These are phyloP conservation scores for Prietella phreatophila DNA, from an alignment of 2,113 vertebrate species.

Conservation along the genomic window DNA sequence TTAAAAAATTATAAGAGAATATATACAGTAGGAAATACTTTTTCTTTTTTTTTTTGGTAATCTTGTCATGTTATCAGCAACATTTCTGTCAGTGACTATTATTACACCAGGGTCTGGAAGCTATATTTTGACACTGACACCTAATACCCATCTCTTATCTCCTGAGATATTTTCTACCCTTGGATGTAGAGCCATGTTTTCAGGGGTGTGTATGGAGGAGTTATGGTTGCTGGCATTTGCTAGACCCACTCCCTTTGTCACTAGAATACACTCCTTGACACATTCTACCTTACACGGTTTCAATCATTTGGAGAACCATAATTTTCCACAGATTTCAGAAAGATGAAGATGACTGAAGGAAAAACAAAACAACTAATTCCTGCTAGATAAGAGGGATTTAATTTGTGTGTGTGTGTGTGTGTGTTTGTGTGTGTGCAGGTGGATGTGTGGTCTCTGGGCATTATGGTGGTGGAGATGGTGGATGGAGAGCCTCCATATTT, in stretches of 20 bases:
- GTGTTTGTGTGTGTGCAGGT: conserved; percentile 69
- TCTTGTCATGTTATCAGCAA: conserved; percentile 2
- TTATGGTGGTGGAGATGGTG: conserved; percentile 97
- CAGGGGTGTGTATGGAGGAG: neutral
- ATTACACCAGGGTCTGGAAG: conserved; percentile 23
- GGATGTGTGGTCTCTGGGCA: conserved; percentile 92
- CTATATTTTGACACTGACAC: conserved; percentile 3
- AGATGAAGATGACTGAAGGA: neutral
- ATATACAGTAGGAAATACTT: neutral
- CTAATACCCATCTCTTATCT: conserved; percentile 32
- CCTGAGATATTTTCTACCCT: conserved; percentile 37
- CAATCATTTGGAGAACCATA: neutral
- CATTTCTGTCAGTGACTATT: conserved; percentile 3
- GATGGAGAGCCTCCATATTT: conserved; percentile 93
- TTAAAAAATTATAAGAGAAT: neutral
- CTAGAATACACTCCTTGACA: neutral
- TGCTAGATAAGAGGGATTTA: neutral
- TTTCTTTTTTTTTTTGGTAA: neutral
- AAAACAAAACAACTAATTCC: neutral
- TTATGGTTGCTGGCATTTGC: neutral
- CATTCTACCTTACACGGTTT: neutral
- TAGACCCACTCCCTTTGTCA: neutral
- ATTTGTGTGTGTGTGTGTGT: neutral
- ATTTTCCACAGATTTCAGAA: neutral
- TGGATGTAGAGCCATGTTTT: neutral